Conservation (phyloP, 64 coral and sea anemone species). For the Pachyseris speciosa region DNA sequence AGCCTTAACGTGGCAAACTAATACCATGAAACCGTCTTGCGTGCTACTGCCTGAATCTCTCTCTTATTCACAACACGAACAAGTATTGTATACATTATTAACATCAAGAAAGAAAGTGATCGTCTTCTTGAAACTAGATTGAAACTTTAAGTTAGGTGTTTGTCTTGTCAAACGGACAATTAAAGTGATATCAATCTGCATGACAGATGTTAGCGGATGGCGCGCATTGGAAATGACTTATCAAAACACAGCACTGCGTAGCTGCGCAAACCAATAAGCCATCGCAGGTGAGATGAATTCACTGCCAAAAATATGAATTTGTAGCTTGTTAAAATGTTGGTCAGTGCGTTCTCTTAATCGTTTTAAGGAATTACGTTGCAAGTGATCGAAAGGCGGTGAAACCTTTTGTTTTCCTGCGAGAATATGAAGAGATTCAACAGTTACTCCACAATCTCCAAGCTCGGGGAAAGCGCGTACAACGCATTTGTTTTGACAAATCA, state of each 20-base stretch:
- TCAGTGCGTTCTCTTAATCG: neutral
- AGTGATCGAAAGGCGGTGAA: neutral
- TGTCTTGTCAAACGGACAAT: constrained; percentile 16
- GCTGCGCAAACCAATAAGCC: neutral
- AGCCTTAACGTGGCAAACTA: no score
- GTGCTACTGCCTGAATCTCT: no score
- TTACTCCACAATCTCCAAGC: neutral
- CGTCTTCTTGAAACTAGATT: neutral
- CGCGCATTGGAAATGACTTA: neutral
- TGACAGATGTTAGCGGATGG: neutral
- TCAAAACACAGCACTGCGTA: neutral
- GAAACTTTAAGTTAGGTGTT: neutral
- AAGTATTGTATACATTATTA: constrained; percentile 6
- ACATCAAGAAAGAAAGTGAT: neutral
- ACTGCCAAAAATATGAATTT: neutral
- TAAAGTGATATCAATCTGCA: constrained; percentile 5
- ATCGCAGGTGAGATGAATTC: neutral
- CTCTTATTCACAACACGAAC: no score
- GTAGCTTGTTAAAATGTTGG: neutral
- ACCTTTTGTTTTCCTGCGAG: no score
- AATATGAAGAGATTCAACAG: neutral
- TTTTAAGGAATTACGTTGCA: neutral
- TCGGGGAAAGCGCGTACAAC: constrained; percentile 37
- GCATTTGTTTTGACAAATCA: constrained; percentile 18
- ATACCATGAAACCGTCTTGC: no score